Evolutionary conservation across 2,888 invertebrate genomes (phyloP).

Genomic region (Aspidiotus rigidus): DNA sequence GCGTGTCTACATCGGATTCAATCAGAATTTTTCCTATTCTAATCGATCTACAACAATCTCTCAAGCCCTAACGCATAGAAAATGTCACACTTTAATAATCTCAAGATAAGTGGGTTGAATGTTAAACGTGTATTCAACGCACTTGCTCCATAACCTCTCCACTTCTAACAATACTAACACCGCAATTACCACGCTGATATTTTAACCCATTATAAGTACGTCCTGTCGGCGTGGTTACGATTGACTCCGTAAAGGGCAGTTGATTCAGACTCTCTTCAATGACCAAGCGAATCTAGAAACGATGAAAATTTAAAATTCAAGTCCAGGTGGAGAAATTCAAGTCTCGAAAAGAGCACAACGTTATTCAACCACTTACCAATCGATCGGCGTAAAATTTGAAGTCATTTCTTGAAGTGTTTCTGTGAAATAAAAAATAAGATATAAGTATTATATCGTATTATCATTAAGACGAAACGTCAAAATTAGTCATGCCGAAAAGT

Average conservation of each 20-base stretch:
- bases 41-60: conserved; percentile 97
- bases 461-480: not conserved
- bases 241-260: conserved; percentile 82
- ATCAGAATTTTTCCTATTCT: conserved; percentile 97
- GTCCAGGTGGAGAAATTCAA: too few relatives aligned
- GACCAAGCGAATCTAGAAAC: conserved; percentile 72
- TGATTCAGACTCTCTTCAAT: conserved; percentile 98
- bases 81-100: too few relatives aligned
- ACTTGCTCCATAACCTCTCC: conserved; percentile 94
- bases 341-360: not conserved
- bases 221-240: conserved; percentile 87
- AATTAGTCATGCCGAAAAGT: not conserved
- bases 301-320: not conserved
- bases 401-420: conserved; percentile 84
- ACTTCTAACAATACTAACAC: conserved; percentile 90
- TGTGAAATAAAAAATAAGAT: conserved; percentile 45
- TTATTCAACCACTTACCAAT: conserved; percentile 49
- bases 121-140: conserved; percentile 14
- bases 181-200: conserved; percentile 96
- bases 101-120: not conserved
- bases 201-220: conserved; percentile 83
- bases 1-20: conserved; percentile 91
- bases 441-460: not conserved
- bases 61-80: conserved; percentile 52
- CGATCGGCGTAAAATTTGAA: conserved; percentile 99